These are phyloP conservation scores for Baryphthengus martii DNA, from an alignment of 2,113 vertebrate species.

Conservation along the genomic window DNA sequence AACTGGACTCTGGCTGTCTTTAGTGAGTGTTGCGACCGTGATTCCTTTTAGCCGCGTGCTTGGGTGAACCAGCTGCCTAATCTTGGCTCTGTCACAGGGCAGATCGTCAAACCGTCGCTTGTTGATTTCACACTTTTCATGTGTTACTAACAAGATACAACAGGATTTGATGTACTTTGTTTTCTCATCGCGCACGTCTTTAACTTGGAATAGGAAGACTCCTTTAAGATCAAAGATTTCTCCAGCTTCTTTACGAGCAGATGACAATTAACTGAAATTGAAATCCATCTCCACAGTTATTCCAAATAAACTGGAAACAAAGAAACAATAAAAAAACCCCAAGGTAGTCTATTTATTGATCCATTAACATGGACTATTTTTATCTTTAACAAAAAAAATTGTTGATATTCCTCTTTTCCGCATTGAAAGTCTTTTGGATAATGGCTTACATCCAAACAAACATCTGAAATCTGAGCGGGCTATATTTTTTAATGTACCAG, in stretches of 20 bases:
- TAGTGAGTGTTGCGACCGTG: not conserved
- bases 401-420: constrained; percentile 1
- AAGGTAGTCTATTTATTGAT: not conserved
- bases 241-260: not conserved
- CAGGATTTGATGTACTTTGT: not conserved
- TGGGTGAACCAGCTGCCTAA: not conserved
- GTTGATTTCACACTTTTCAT: not conserved
- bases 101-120: fast-evolving
- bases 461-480: not conserved
- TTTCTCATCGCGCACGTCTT: not conserved
- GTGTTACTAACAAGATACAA: not conserved
- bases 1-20: not conserved
- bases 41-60: fast-evolving
- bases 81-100: not conserved
- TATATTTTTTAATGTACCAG: not conserved
- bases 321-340: not conserved
- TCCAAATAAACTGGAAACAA: not conserved
- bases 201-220: not conserved
- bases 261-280: constrained; percentile 10
- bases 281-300: not conserved
- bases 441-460: not conserved
- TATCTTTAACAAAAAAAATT: not conserved
- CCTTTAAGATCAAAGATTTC: constrained; percentile 11
- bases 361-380: not conserved
- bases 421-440: not conserved